Conservation (phyloP, 2,797 vertebrate species). For the Hemitrygon akajei region DNA sequence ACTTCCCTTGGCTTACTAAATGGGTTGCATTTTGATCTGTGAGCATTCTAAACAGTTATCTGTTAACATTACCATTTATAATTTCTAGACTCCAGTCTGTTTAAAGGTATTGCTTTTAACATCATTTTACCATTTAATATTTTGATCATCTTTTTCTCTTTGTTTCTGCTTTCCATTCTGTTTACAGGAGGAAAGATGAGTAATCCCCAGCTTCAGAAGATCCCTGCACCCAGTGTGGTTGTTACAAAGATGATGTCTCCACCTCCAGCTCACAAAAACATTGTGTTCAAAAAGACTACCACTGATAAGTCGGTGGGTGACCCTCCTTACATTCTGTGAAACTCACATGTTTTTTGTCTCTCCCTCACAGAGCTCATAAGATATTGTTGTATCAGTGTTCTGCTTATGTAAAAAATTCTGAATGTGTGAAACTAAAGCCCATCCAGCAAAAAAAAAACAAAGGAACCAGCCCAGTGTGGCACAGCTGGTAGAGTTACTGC, state of each 20-base stretch:
- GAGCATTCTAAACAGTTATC: not conserved
- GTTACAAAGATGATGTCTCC: not conserved
- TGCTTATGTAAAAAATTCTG: too few species aligned
- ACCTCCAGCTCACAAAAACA: not conserved
- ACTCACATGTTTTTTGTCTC: not conserved
- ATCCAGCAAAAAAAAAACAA: not conserved
- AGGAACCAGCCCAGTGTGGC: too few species aligned
- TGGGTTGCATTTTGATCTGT: not conserved
- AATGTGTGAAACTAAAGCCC: not conserved
- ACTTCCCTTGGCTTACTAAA: not conserved
- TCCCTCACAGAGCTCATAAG: not conserved
- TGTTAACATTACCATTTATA: not conserved
- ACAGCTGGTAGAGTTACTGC: not conserved
- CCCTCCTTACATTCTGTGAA: not conserved
- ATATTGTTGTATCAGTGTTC: not conserved
- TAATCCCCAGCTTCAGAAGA: not conserved
- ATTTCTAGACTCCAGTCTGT: not conserved
- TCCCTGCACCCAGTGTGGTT: not conserved
- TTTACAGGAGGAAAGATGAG: not conserved
- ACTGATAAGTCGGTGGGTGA: not conserved
- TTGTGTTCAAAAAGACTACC: slow-evolving; percentile 27
- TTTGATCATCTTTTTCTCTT: not conserved
- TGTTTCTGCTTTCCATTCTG: not conserved
- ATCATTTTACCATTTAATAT: not conserved
- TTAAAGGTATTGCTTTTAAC: not conserved